Evolutionary conservation across 1,140 invertebrate genomes (phyloP).

Genomic region (Cyclargus thomasi): DNA sequence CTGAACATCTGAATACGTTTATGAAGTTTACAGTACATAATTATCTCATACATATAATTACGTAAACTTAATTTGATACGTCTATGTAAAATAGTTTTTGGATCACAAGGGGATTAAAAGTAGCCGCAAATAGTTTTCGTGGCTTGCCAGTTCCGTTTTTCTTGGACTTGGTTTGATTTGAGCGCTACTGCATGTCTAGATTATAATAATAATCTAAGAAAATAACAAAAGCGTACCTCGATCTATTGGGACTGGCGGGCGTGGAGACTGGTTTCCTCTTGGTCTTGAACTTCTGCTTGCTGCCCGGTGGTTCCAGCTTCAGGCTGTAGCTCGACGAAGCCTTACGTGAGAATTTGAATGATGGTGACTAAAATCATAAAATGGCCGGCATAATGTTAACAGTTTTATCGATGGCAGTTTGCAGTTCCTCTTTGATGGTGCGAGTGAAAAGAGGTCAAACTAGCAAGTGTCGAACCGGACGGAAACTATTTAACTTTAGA

Average conservation of each 20-base stretch:
- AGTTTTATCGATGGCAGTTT: constrained; percentile 18
- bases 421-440: constrained; percentile 6
- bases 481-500: neutral
- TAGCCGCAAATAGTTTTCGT: too few species aligned
- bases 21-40: too few species aligned
- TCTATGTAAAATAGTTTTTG: too few species aligned
- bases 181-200: too few species aligned
- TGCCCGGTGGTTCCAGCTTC: constrained; percentile 90
- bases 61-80: too few species aligned
- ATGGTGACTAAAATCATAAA: constrained; percentile 89
- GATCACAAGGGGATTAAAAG: too few species aligned
- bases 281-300: constrained; percentile 88
- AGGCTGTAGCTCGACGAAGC: constrained; percentile 96
- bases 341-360: constrained; percentile 97
- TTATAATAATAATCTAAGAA: too few species aligned
- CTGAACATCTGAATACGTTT: too few species aligned
- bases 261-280: constrained; percentile 93
- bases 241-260: constrained; percentile 92
- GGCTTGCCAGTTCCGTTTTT: too few species aligned
- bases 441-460: constrained; percentile 2
- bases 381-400: constrained; percentile 29
- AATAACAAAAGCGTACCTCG: too few species aligned
- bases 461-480: neutral
- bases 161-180: too few species aligned
- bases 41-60: too few species aligned